Base-by-base conservation (phyloP, 2,797 vertebrate genomes). In the Coregonus suidteri region DNA sequence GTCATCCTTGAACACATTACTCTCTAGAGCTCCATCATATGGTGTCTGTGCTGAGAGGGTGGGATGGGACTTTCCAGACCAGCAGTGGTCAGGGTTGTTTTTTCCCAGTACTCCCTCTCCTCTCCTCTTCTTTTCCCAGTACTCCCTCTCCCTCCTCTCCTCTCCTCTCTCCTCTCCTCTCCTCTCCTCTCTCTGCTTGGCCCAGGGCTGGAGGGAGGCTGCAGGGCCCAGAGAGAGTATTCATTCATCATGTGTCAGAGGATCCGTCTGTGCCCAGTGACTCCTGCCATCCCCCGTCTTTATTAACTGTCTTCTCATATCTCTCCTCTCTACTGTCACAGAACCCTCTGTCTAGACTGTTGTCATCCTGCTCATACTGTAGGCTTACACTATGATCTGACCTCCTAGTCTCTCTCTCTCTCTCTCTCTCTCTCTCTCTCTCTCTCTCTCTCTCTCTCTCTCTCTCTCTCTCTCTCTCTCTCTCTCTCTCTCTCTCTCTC, bases 241-340 rank as follows among this genome's bases (percentile, higher is more conserved):
- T 78, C 74, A 86, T 83, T 82, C 77, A 74, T 84, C 78, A 81
- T 77, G 59, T 78, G 68, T 74, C 79, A 74, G 68, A 69, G 70
- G 81, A 83, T 81, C 78, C 80, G 41, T 47, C 71, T 75, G 77
- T 62, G 75, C 31, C 68, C 75, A 59, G 14, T 67, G 75, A 70
- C 74, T 82, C 71, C 71, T 79, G 75, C 75, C 77, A 74, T 67
- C 41, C 16, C 37, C 59, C 37, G 51, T 73, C 74, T 76, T 76
- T 79, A 79, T 76, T 79, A 76, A 79, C 77, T 76, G 71, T 76
- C 71, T 65, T 66, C 37, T 77, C 75, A 2, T 47, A 9, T 11
- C 9, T 47, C 41, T 47, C 41, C 41, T 47, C 41, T 11, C 41
- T 47, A 47, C 41, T 13, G 41, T 47, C 41, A 13, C 41, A 47